Percentiles rank a stretch among this genome's conserved stretches.
These are phyloP conservation scores for Heliconius hewitsoni DNA, from an alignment of 1,140 invertebrate genomes.

Conservation along the genomic window DNA sequence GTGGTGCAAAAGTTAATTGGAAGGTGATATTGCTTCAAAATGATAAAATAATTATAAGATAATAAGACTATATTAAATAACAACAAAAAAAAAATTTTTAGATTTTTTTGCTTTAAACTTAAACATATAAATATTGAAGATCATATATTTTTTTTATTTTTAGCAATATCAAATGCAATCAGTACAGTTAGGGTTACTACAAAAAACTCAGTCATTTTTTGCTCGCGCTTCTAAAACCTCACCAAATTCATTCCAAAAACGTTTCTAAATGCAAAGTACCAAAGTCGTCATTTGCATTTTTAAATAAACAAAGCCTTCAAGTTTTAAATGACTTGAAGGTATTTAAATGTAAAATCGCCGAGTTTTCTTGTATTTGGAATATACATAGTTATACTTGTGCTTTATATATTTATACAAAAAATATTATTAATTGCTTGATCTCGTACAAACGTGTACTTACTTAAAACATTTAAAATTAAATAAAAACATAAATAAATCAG, in stretches of 20 bases:
- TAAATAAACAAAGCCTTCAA: constrained; percentile 20
- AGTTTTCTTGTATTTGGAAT: constrained; percentile 10
- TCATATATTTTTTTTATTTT: neutral
- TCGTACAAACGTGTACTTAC: no score
- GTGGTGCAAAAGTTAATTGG: constrained; percentile 31
- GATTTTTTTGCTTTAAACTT: no score
- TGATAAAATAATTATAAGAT: neutral
- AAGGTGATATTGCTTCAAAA: constrained; percentile 21
- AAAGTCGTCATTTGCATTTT: constrained; percentile 6
- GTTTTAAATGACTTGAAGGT: constrained; percentile 16
- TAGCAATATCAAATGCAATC: constrained; percentile 24
- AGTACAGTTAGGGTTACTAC: constrained; percentile 24
- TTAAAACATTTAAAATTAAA: no score
- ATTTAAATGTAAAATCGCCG: constrained; percentile 17
- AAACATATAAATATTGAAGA: no score
- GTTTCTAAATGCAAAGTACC: neutral
- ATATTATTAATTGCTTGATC: no score
- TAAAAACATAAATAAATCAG: no score
- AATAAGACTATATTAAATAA: neutral
- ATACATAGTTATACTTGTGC: neutral
- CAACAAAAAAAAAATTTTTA: no score
- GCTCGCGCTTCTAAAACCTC: constrained; percentile 11
- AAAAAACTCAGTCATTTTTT: constrained; percentile 28
- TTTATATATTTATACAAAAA: no score
- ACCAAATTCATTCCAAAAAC: constrained; percentile 7